Evolutionary conservation across 2,888 invertebrate species (phyloP), one percentile per base, ranked within the genome.

Genomic region (Drosophila macrothrix): DNA sequence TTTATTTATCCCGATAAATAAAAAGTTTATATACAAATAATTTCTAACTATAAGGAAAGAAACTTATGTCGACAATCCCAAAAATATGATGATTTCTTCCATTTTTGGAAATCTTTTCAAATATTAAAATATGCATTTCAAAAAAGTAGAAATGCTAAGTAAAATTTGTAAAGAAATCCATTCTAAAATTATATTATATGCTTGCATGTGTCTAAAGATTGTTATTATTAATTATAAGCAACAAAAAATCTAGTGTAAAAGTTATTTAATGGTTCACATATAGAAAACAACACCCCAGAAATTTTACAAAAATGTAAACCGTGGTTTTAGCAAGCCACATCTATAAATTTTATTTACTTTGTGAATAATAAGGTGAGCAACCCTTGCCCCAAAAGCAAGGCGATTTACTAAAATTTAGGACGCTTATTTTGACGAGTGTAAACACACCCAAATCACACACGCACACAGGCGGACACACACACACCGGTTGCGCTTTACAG

Each of bases 401-500:
- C 16, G 46, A 25, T 46, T 46, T 16, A 25, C 16, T 16, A 16
- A 46, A 16, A 9, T 16, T 25, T 16, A 4, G 16, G 16, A 4
- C 22, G 46, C 25, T 25, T 25, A 46, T 46, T 56, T 55, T 62
- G 59, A 68, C 55, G 70, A 67, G 85, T 75, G 90, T 86, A 86
- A 86, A 87, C 90, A 90, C 82, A 76, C 62, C 56, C 65, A 46
- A 61, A 10, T 54, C 65, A 64, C 55, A 73, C 70, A 70, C 64
- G 70, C 50, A 50, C 31, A 62, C 60, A 55, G 22, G 50, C 61
- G 10, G 22, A 46, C 65, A 62, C 61, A 33, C 29, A 14, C 60
- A 50, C 67, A 66, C 66, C 68, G 67, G 67, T 62, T 82, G 67
- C 54, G 67, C 72, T 72, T 82, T 64, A 28, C 46, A 46, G 25